Conservation (phyloP, 1,140 invertebrate species). For the Danaus melanippus region DNA sequence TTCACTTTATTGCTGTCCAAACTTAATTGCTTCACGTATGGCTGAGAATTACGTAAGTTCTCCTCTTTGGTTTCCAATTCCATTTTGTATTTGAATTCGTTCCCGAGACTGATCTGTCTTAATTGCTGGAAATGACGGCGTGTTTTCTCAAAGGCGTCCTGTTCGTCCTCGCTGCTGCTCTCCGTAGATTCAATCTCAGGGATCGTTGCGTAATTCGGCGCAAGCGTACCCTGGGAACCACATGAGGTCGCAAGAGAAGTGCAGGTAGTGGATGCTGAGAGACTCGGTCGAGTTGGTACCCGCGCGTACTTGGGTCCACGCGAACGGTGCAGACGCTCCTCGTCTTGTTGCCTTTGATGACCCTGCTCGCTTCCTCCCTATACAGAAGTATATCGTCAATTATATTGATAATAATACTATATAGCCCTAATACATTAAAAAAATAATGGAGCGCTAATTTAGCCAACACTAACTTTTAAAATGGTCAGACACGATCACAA, state of each 20-base stretch:
- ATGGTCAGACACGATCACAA: conserved; percentile 24
- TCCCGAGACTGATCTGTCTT: conserved; percentile 65
- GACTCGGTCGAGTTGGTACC: conserved; percentile 60
- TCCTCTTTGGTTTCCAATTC: conserved; percentile 77
- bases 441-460: conserved; percentile 8
- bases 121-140: conserved; percentile 66
- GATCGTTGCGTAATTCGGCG: conserved; percentile 70
- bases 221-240: conserved; percentile 72
- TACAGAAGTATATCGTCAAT: conserved; percentile 1
- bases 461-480: conserved; percentile 7
- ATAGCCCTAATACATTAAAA: neutral
- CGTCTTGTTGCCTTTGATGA: conserved; percentile 53
- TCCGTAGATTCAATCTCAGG: conserved; percentile 57
- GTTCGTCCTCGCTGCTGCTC: conserved; percentile 64
- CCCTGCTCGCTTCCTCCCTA: conserved; percentile 57
- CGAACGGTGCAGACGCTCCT: conserved; percentile 48
- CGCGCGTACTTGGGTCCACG: conserved; percentile 62
- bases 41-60: conserved; percentile 72
- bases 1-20: conserved; percentile 60
- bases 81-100: conserved; percentile 71
- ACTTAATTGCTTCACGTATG: conserved; percentile 74
- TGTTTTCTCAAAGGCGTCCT: conserved; percentile 63
- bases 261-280: conserved; percentile 68
- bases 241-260: conserved; percentile 73
- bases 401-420: too few species aligned